Conservation (phyloP, 1,140 invertebrate species). For the Melipona quadrifasciata region DNA sequence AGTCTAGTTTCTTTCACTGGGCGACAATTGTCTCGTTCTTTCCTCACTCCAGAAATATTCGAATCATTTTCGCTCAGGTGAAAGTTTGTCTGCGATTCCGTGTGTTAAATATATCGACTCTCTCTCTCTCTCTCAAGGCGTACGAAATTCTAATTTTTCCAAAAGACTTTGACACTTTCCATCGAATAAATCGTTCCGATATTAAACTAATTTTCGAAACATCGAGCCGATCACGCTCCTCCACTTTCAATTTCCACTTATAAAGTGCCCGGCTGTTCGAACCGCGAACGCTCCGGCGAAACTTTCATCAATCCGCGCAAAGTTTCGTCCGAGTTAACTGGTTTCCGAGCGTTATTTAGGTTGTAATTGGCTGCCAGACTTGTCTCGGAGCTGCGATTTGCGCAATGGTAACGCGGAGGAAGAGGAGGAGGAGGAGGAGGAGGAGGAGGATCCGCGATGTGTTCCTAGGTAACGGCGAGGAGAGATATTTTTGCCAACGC, state of each 20-base stretch:
- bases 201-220: not conserved
- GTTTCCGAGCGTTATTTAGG: conserved; percentile 6
- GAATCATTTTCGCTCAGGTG: not conserved
- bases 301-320: not conserved
- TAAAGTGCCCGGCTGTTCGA: not conserved
- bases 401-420: not conserved
- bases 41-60: not conserved
- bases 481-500: conserved; percentile 49
- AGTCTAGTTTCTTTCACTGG: too few relatives aligned
- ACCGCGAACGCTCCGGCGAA: not conserved
- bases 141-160: not conserved
- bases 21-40: too few relatives aligned
- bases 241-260: not conserved
- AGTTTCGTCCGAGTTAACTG: not conserved
- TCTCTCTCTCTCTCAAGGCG: too few relatives aligned
- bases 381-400: conserved; percentile 1
- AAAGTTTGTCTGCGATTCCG: not conserved
- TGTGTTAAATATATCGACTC: too few relatives aligned
- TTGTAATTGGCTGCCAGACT: conserved; percentile 37
- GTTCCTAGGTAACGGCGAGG: conserved; percentile 15
- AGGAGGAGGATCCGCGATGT: not conserved
- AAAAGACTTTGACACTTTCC: not conserved
- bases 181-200: not conserved
- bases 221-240: not conserved
- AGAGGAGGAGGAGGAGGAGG: not conserved